Base-by-base conservation (phyloP, 2,797 vertebrate genomes). In the Acanthurus tractus region DNA sequence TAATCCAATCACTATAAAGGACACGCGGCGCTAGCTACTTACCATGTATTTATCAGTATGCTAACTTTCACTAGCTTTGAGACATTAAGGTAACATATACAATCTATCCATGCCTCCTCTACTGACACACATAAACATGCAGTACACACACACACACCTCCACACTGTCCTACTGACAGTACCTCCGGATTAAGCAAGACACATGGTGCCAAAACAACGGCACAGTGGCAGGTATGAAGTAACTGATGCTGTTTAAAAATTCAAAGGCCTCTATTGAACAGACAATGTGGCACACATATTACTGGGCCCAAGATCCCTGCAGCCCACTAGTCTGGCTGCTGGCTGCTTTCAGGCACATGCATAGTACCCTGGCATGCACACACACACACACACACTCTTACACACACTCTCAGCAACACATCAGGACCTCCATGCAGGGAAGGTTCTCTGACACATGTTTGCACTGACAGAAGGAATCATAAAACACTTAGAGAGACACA, bases 171-270 rank as follows among this genome's bases (percentile, higher is more conserved):
- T 71, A 64, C 73, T 82, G 56, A 84, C 76, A 70, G 82, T 75
- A 86, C 74, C 89, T 80, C 80, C 86, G 90, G 91, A 94, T 94
- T 94, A 93, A 93, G 90, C 82, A 85, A 84, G 81, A 88, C 91
- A 91, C 92, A 89, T 78, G 86, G 90, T 94, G 92, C 92, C 94
- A 94, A 93, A 93, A 93, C 92, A 94, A 90, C 81, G 91, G 85
- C 91, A 89, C 25, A 29, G 25, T 29, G 25, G 25, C 25, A 29
- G 25, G 90, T 90, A 84, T 80, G 86, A 89, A 90, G 94, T 92
- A 95, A 95, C 92, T 73, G 92, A 94, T 94, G 93, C 93, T 92
- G 89, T 94, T 95, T 95, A 95, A 95, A 95, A 90, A 95, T 95
- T 88, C 92, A 95, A 85, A 88, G 90, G 88, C 91, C 82, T 91